These are phyloP conservation scores for Ailurus styani DNA, from an alignment of 2,113 vertebrate species.

Conservation along the genomic window DNA sequence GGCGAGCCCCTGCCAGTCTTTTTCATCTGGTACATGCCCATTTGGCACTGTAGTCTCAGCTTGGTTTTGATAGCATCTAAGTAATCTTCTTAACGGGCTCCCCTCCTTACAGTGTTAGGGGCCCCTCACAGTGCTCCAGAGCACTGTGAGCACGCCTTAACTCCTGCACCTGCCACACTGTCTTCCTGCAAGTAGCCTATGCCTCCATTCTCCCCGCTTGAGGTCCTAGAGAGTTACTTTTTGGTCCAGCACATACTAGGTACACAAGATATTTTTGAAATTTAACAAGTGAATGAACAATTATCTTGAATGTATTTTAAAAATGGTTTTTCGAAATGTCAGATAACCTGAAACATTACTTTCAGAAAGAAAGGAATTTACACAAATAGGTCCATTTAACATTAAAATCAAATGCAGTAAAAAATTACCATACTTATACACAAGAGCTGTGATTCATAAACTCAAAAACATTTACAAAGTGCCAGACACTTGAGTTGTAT, in stretches of 20 bases:
- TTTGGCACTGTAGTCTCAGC: not conserved
- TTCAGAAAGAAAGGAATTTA: not conserved
- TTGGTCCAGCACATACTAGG: not conserved
- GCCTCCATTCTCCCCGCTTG: not conserved
- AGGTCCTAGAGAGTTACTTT: not conserved
- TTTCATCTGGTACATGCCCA: not conserved
- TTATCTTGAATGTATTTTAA: not conserved
- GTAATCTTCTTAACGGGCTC: not conserved
- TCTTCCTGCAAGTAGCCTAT: not conserved
- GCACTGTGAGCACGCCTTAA: not conserved
- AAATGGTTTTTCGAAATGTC: not conserved
- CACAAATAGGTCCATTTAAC: not conserved
- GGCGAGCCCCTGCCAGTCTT: not conserved
- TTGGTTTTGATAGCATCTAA: not conserved
- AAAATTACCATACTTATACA: not conserved
- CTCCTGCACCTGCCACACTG: not conserved
- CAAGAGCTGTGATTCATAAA: not conserved
- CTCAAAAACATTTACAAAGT: not conserved
- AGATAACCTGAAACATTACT: not conserved
- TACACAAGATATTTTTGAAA: not conserved
- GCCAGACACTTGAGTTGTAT: not conserved
- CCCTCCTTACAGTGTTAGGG: not conserved
- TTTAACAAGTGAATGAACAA: not conserved
- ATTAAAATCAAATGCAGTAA: not conserved
- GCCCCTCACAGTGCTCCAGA: not conserved